Base-by-base conservation (phyloP, 2,888 invertebrate species). In the Hipparchia semele region DNA sequence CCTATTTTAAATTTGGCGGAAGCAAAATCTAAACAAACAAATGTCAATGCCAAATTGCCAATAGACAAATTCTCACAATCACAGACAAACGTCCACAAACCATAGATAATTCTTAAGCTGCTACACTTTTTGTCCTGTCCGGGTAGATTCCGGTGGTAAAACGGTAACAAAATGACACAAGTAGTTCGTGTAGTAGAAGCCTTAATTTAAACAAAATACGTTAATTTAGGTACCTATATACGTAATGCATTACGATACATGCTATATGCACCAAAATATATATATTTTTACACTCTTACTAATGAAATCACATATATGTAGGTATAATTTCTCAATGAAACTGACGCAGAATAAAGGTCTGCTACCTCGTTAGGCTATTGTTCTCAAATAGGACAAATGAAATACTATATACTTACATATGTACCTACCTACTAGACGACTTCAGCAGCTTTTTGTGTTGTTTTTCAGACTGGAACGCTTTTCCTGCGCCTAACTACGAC, bases 1-100 rank as follows among this genome's bases (percentile, higher is more conserved):
- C 39, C 3, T 39, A 86, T 88, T 90, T 87, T 77, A 90, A 91
- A 90, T 91, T 91, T 91, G 87, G 90, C 89, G 87, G 86, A 90
- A 82, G 82, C 81, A 78, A 83, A 84, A 83, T 83, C 82, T 82
- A 85, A 86, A 84, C 81, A 83, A 84, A 85, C 8, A 67, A 64
- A 62, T 66, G 53, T 71, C 65, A 70, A 58, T 33, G 12, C 51
- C 23, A 51, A 54, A 62, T 10, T 56, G 45, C 12, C 60, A 61
- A 69, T 13, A 33, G 39, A 39, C 39, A 39, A 39, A 39, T 23
- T 23, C 23, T 23, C 23, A 23, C 23, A 23, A 23, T 33, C 45
- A 70, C 54, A 54, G 65, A 69, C 62, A 6, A 60, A 60, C 45
- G 3, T 23, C 5, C n/a, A 13, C 6, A 13, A 59, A 59, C 10